Conservation (phyloP, 1,140 invertebrate genomes). For the Lysiphlebus fabarum region DNA sequence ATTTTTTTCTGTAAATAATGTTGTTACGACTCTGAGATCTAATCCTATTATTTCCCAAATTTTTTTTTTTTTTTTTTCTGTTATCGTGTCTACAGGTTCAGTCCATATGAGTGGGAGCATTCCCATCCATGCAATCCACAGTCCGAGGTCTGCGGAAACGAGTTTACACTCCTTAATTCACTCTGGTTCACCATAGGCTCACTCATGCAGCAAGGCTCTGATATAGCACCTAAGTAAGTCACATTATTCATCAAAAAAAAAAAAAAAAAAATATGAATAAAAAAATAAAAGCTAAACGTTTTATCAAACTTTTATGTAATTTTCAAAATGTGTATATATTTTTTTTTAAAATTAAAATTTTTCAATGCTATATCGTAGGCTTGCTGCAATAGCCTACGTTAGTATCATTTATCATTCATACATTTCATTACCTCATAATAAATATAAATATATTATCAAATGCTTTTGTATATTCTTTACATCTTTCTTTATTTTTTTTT, state of each 20-base stretch:
- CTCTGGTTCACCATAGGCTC: conserved; percentile 87
- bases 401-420: conserved; percentile 17
- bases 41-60: conserved; percentile 36
- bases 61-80: conserved; percentile 28
- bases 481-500: too few species aligned
- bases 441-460: neutral
- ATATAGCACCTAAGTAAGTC: conserved; percentile 76
- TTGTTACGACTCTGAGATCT: conserved; percentile 42
- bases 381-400: conserved; percentile 43
- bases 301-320: conserved; percentile 7
- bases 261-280: neutral
- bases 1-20: neutral
- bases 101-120: conserved; percentile 87
- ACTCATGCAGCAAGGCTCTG: conserved; percentile 88
- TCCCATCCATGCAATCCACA: conserved; percentile 77
- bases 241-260: conserved; percentile 10
- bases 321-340: neutral
- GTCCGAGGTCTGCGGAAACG: conserved; percentile 77
- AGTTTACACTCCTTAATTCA: conserved; percentile 83
- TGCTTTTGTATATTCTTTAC: too few species aligned
- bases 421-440: neutral
- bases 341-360: conserved; percentile 14
- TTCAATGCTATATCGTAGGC: conserved; percentile 52
- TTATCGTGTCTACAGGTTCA: conserved; percentile 66
- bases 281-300: neutral